Percentiles rank a stretch among this genome's conserved stretches.
phyloP scores from a whole-genome alignment of 2,113 vertebrate genomes.

The Apodemus sylvaticus region DNA sequence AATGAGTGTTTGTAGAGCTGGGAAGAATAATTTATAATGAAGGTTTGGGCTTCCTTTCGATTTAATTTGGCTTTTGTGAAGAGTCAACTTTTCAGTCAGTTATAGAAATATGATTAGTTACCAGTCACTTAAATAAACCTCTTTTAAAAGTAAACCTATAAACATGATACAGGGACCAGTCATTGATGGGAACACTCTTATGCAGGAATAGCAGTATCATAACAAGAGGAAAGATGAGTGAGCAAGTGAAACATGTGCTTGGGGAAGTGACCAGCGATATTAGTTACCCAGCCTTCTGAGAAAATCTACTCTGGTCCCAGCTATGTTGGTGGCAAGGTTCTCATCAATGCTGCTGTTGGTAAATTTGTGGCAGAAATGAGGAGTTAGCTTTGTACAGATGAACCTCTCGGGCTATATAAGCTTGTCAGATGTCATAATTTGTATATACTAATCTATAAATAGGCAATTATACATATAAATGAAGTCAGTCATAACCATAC shows the following conservation, averaged over 20 bases:
- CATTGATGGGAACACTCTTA: constrained; percentile 79
- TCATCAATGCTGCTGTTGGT: constrained; percentile 3
- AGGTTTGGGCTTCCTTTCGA: constrained; percentile 67
- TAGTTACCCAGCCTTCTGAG: constrained; percentile 27
- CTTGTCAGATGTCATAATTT: constrained; percentile 39
- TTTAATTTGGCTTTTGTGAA: constrained; percentile 84
- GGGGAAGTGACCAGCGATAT: constrained; percentile 67
- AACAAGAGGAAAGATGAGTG: constrained; percentile 75
- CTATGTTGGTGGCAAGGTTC: not conserved
- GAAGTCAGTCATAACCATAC: not conserved
- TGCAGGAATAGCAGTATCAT: constrained; percentile 70
- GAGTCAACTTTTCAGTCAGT: constrained; percentile 84
- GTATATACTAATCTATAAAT: constrained; percentile 54
- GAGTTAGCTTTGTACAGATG: constrained; percentile 51
- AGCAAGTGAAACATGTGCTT: constrained; percentile 73
- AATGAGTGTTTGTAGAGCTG: constrained; percentile 75
- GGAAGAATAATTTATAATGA: constrained; percentile 80
- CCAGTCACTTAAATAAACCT: constrained; percentile 84
- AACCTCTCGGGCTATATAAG: constrained; percentile 40
- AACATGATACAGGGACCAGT: constrained; percentile 83
- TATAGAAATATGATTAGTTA: constrained; percentile 83
- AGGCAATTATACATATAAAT: not conserved
- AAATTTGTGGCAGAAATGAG: constrained; percentile 68
- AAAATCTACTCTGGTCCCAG: constrained; percentile 50
- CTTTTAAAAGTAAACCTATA: constrained; percentile 86